Conservation (phyloP, 2,888 invertebrate genomes). For the Strigamia transsilvanica region DNA sequence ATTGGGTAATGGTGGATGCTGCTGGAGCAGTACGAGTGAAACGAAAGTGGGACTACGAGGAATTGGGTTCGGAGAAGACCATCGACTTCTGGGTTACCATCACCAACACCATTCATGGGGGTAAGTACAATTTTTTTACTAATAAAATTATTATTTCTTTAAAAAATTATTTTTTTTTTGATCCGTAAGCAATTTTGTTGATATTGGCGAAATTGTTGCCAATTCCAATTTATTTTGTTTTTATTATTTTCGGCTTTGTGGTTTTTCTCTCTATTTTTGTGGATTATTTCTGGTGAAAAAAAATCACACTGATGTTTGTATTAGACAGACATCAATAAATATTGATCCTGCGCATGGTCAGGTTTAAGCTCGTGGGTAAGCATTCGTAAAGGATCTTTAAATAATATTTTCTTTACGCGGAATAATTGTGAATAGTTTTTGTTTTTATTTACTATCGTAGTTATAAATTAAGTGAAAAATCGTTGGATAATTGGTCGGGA, state of each 20-base stretch:
- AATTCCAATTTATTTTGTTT: neutral
- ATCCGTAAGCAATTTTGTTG: neutral
- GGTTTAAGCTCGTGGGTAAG: neutral
- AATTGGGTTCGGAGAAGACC: constrained; percentile 90
- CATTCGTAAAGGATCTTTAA: no score
- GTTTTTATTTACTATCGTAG: no score
- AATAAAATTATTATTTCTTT: neutral
- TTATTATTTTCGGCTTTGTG: neutral
- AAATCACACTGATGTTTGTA: constrained; percentile 4
- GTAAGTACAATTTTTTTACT: constrained; percentile 65
- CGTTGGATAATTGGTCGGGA: no score
- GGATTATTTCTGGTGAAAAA: neutral
- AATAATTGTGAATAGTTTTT: neutral
- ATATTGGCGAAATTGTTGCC: neutral
- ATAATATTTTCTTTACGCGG: neutral
- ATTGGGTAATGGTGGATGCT: constrained; percentile 91
- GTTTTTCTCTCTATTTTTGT: neutral
- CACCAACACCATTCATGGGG: constrained; percentile 86
- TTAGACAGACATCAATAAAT: constrained; percentile 17
- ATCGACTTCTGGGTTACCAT: constrained; percentile 97
- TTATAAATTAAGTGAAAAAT: no score
- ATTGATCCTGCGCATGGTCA: constrained; percentile 1
- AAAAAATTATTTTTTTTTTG: neutral
- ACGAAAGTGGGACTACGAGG: constrained; percentile 97
- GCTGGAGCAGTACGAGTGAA: constrained; percentile 92